Base-by-base conservation (phyloP, 2,888 invertebrate genomes). In the Podabrus alpinus region DNA sequence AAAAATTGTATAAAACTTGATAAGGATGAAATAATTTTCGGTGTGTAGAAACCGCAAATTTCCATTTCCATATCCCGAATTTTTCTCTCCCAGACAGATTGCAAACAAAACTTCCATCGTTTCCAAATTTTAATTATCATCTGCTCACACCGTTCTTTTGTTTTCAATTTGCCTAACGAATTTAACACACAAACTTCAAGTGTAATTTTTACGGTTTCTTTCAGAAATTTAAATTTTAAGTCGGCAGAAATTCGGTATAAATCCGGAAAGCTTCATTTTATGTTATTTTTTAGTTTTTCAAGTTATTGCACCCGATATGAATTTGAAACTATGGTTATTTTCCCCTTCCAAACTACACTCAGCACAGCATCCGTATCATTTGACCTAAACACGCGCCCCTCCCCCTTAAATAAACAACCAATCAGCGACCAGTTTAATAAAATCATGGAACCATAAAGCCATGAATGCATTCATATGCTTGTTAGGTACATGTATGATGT, bases 371-470 rank as follows among this genome's bases (percentile, higher is more conserved):
- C 82, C 83, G 83, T 83, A 83, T 83, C 84, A 80, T 83, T 75
- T 78, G 80, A 81, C 83, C 83, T 82, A 81, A 83, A 82, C 80
- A 78, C 81, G 80, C 80, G 84, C 83, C 84, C 86, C 86, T 85
- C 86, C 86, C 84, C 82, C 82, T 83, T 86, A 82, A 82, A 86
- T 86, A 87, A 87, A 87, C 86, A 87, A 86, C 87, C 87, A 87
- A 87, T 87, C 86, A 86, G 85, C 84, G 85, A 84, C 84, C 84
- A 82, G 86, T 83, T 84, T 85, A 86, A 87, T 87, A 87, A 87
- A 87, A 87, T 87, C 87, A 86, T 87, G 86, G 86, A 85, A 86
- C 86, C 86, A 86, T 86, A 86, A 85, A 86, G 85, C 85, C 85
- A 86, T 86, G 86, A 84, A 86, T 85, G 85, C 85, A 85, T 85